These are phyloP conservation scores for Alexandromys fortis DNA, from an alignment of 2,113 vertebrate genomes.

Conservation along the genomic window DNA sequence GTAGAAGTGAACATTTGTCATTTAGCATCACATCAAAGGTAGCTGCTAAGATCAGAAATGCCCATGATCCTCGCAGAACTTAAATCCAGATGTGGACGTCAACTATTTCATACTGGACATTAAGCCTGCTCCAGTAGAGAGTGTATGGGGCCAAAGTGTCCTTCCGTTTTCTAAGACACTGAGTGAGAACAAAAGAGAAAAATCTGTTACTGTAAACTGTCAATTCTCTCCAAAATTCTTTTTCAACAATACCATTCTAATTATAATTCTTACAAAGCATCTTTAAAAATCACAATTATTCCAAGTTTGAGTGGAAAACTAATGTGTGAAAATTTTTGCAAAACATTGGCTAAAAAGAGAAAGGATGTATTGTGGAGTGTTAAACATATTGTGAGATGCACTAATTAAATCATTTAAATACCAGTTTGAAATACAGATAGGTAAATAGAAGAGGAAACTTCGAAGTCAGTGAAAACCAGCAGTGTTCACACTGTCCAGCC, in stretches of 20 bases:
- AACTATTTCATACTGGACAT: neutral
- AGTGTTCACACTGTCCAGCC: neutral
- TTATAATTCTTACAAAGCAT: neutral
- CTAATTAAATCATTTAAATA: neutral
- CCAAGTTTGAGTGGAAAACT: conserved; percentile 13
- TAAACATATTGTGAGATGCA: neutral
- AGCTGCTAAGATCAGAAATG: neutral
- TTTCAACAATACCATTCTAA: neutral
- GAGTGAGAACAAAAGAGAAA: neutral
- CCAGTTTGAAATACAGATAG: neutral
- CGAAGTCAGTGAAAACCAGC: neutral
- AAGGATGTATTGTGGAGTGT: neutral
- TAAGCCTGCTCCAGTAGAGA: neutral
- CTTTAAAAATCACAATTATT: conserved; percentile 14
- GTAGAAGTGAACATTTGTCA: neutral
- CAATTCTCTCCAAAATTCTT: neutral
- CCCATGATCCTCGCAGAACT: neutral
- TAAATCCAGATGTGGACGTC: neutral
- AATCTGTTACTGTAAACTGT: neutral
- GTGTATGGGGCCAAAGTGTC: neutral
- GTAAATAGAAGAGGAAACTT: neutral
- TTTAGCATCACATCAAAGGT: neutral
- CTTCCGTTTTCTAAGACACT: neutral
- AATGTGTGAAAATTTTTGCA: neutral
- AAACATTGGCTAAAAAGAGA: neutral